Evolutionary conservation across 2,888 invertebrate genomes (phyloP).

Genomic region (Heliconius aoede): DNA sequence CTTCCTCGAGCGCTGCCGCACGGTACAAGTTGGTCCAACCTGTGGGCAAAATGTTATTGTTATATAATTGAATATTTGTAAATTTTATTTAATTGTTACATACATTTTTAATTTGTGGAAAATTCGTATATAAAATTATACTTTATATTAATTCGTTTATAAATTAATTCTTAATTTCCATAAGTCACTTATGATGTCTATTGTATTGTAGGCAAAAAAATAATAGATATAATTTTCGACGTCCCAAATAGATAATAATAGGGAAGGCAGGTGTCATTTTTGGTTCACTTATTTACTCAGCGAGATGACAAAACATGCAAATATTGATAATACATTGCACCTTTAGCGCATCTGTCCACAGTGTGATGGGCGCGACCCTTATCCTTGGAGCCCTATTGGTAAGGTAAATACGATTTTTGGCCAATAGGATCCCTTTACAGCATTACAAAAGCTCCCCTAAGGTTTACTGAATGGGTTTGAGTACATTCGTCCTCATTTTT

Average conservation of each 20-base stretch:
- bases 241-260: constrained; percentile 4
- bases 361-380: constrained; percentile 58
- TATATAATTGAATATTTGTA: background rate
- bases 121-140: background rate
- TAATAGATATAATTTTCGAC: background rate
- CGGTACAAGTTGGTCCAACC: constrained; percentile 62
- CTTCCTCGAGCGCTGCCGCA: constrained; percentile 57
- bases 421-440: constrained; percentile 62
- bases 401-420: constrained; percentile 51
- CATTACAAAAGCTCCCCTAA: constrained; percentile 63
- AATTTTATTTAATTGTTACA: background rate
- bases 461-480: constrained; percentile 49
- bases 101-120: background rate
- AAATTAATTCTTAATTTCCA: background rate
- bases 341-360: constrained; percentile 69
- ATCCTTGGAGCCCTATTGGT: constrained; percentile 67
- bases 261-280: constrained; percentile 61
- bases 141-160: background rate
- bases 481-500: constrained; percentile 48
- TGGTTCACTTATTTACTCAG: constrained; percentile 50
- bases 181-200: background rate
- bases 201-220: background rate
- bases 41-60: constrained; percentile 50
- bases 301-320: constrained; percentile 57
- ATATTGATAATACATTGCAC: constrained; percentile 63